Percentiles rank a stretch among this genome's conserved stretches.
These are phyloP conservation scores for Melitaea athalia DNA, from an alignment of 2,888 invertebrate species.

Conservation along the genomic window DNA sequence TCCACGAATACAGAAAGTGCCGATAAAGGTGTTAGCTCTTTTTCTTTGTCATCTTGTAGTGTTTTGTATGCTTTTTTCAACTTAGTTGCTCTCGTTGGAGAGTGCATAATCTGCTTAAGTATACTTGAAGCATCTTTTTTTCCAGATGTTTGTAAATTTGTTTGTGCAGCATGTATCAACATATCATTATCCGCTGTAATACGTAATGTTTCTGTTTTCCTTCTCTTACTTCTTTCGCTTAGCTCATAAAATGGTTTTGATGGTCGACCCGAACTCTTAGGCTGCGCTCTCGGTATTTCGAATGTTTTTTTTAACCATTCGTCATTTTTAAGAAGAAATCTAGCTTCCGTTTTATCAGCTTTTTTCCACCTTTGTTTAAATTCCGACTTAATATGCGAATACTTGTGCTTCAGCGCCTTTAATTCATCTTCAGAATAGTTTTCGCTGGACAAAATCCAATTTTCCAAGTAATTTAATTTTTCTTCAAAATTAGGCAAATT, in stretches of 20 bases:
- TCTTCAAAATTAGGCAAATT: no score
- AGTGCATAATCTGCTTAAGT: constrained; percentile 19
- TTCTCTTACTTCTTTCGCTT: constrained; percentile 15
- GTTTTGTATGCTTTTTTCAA: constrained; percentile 1
- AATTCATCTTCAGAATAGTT: no score
- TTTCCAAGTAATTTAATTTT: no score
- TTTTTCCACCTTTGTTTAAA: no score
- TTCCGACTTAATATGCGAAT: no score
- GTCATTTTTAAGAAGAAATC: no score
- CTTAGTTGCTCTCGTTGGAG: not conserved
- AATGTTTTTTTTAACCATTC: constrained; percentile 9
- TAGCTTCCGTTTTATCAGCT: no score
- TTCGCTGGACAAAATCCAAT: no score
- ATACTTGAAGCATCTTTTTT: constrained; percentile 19
- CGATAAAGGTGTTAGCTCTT: no score
- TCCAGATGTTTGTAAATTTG: not conserved
- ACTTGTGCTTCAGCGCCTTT: no score
- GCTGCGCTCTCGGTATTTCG: not conserved
- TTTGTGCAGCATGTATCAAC: not conserved
- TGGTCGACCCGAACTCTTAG: constrained; percentile 8
- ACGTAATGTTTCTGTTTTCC: constrained; percentile 22
- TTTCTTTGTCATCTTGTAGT: not conserved
- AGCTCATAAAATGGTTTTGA: constrained; percentile 11
- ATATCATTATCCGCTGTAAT: not conserved
- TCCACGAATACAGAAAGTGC: constrained; percentile 7